These are phyloP conservation scores for Tylochromis polylepis DNA, from an alignment of 2,113 vertebrate genomes.

Conservation along the genomic window DNA sequence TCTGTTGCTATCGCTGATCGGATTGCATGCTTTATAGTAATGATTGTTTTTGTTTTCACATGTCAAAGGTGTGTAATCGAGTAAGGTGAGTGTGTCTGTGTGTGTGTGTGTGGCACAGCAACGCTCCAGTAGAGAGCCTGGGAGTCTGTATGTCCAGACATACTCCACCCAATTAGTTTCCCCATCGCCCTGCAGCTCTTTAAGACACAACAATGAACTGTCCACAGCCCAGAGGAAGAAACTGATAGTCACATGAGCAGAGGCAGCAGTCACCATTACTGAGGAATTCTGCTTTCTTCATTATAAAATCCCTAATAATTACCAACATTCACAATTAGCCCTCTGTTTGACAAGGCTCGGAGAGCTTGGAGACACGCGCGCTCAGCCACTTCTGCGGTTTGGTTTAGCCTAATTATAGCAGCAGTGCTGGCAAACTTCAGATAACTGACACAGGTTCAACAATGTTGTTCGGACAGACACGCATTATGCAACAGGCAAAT, in stretches of 20 bases:
- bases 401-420: slow-evolving; percentile 51
- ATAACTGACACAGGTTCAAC: slow-evolving; percentile 45
- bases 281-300: slow-evolving; percentile 39
- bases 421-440: slow-evolving; percentile 32
- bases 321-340: slow-evolving; percentile 49
- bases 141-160: slow-evolving; percentile 59
- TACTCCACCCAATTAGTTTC: slow-evolving; percentile 61
- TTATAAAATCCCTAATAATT: slow-evolving; percentile 13
- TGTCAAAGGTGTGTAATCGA: slow-evolving; percentile 15
- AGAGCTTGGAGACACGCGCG: slow-evolving; percentile 21
- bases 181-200: slow-evolving; percentile 49
- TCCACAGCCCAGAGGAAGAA: slow-evolving; percentile 9
- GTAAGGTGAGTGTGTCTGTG: slow-evolving; percentile 17
- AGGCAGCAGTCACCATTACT: slow-evolving; percentile 28
- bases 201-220: slow-evolving; percentile 61
- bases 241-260: slow-evolving; percentile 46
- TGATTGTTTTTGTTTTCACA: slow-evolving; percentile 25
- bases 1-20: neutral
- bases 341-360: slow-evolving; percentile 13
- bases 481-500: slow-evolving; percentile 30
- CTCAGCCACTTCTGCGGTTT: slow-evolving; percentile 3
- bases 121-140: neutral
- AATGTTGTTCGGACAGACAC: slow-evolving; percentile 12
- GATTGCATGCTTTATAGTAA: neutral
- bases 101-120: neutral